These are phyloP conservation scores for Luidia sarsii DNA, from an alignment of 53 echinoderm and acorn worm species.

Conservation along the genomic window DNA sequence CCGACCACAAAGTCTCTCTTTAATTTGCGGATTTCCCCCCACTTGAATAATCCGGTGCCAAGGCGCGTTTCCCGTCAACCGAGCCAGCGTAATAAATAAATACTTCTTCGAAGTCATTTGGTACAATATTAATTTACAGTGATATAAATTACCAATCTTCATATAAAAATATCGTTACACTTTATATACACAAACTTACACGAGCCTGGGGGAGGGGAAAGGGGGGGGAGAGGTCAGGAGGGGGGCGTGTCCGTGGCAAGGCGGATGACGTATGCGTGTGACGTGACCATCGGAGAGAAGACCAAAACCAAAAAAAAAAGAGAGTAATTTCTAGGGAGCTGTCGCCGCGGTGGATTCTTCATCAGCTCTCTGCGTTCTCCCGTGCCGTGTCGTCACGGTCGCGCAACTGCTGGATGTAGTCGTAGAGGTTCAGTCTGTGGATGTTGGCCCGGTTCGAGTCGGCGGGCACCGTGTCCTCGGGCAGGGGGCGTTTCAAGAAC, in stretches of 20 bases:
- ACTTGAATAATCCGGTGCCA: background rate
- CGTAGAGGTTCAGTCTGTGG: constrained; percentile 1
- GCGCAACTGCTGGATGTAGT: background rate
- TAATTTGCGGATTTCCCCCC: too few species aligned
- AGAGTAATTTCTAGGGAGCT: too few species aligned
- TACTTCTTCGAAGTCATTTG: constrained; percentile 93
- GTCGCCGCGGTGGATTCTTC: constrained; percentile 33
- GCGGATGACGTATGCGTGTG: constrained; percentile 44
- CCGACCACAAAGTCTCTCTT: background rate
- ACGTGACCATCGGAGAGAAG: constrained; percentile 26
- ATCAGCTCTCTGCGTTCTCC: constrained; percentile 57
- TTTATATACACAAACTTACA: constrained; percentile 75
- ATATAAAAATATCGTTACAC: constrained; percentile 92
- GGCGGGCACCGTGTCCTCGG: constrained; percentile 24
- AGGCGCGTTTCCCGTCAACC: constrained; percentile 46
- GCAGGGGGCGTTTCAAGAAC: constrained; percentile 63
- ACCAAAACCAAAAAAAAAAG: background rate
- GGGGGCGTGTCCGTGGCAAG: constrained; percentile 39
- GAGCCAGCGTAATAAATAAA: constrained; percentile 86
- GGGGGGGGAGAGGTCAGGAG: background rate
- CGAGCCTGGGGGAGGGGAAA: constrained; percentile 34
- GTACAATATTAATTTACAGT: constrained; percentile 91
- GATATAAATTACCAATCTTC: constrained; percentile 94
- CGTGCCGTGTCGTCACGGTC: background rate
- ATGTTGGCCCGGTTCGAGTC: background rate